phyloP scores from a whole-genome alignment of 2,888 invertebrate genomes.

The Thymelicus lineola region DNA sequence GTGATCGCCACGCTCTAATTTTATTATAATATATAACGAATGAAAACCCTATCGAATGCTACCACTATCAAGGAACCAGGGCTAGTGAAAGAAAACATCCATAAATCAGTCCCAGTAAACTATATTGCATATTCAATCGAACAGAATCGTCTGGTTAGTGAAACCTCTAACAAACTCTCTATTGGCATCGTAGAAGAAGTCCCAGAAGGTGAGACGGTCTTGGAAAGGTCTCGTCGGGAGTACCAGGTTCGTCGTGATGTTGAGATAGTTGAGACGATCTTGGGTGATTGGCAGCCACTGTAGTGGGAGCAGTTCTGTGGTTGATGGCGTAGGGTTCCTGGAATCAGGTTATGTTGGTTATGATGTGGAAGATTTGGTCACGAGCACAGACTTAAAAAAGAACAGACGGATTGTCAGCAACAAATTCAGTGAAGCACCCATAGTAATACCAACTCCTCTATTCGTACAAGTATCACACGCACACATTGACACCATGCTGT shows the following conservation, averaged over 20 bases:
- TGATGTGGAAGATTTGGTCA: too few relatives aligned
- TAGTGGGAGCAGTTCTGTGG: constrained; percentile 8
- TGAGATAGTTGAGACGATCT: constrained; percentile 20
- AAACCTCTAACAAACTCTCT: constrained; percentile 48
- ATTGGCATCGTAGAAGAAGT: constrained; percentile 50
- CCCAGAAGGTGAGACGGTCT: constrained; percentile 38
- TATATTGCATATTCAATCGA: not conserved
- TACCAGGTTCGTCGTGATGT: constrained; percentile 20
- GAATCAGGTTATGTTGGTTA: not conserved
- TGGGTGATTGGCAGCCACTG: constrained; percentile 17
- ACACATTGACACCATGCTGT: too few relatives aligned
- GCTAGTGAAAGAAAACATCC: not conserved
- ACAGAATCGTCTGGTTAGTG: constrained; percentile 37
- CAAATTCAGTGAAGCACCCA: too few relatives aligned
- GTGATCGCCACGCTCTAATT: too few relatives aligned
- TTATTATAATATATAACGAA: too few relatives aligned
- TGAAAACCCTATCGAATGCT: too few relatives aligned
- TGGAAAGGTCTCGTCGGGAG: constrained; percentile 35
- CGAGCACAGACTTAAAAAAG: too few relatives aligned
- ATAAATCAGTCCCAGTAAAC: not conserved
- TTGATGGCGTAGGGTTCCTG: constrained; percentile 27
- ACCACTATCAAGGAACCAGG: not conserved
- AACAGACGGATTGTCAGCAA: too few relatives aligned
- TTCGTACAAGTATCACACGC: too few relatives aligned
- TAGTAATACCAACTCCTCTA: too few relatives aligned